These are phyloP conservation scores for Drosophila paramelanica DNA, from an alignment of 2,888 invertebrate genomes.

Conservation along the genomic window DNA sequence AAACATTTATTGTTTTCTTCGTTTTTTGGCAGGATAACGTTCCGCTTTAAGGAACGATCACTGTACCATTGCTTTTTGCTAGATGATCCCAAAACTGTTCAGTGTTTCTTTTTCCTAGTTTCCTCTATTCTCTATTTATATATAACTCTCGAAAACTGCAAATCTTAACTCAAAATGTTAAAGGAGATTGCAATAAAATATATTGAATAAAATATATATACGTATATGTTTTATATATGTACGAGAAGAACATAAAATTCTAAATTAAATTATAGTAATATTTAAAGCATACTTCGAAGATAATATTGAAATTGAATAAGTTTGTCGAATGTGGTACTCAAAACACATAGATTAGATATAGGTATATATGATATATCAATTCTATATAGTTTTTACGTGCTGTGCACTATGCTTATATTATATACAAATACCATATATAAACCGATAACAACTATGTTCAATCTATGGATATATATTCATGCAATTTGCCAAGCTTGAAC, in stretches of 20 bases:
- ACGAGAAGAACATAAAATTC: neutral
- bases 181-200: neutral
- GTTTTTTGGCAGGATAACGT: neutral
- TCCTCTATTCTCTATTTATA: neutral
- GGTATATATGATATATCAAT: slow-evolving; percentile 8
- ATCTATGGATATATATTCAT: slow-evolving; percentile 34
- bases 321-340: neutral
- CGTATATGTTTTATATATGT: neutral
- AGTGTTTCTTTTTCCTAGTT: neutral
- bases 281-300: slow-evolving; percentile 20
- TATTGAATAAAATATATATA: neutral
- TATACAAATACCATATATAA: slow-evolving; percentile 39
- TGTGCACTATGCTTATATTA: slow-evolving; percentile 40
- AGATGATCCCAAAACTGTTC: neutral
- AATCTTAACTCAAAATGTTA: neutral
- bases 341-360: neutral
- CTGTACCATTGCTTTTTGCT: slow-evolving; percentile 11
- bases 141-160: neutral
- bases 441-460: slow-evolving; percentile 31
- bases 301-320: too few relatives aligned
- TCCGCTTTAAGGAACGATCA: slow-evolving; percentile 12
- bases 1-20: neutral
- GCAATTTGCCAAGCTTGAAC: slow-evolving; percentile 45
- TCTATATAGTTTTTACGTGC: slow-evolving; percentile 32
- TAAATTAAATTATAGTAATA: neutral